Evolutionary conservation across 2,888 invertebrate species (phyloP).

Genomic region (Sarcophaga caerulescens): DNA sequence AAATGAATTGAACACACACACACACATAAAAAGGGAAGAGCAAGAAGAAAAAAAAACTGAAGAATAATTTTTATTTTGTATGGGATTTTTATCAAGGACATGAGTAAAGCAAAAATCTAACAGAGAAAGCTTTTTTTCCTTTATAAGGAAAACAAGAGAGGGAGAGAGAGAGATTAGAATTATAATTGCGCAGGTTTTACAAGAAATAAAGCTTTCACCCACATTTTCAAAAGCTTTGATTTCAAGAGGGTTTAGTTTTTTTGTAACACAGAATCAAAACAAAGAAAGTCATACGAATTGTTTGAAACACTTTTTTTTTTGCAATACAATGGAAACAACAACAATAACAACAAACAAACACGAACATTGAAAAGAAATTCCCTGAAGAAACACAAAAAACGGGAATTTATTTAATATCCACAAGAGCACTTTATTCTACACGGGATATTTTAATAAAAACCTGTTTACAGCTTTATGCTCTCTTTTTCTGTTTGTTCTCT

Average conservation of each 20-base stretch:
- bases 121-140: not conserved
- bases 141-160: not conserved
- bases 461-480: conserved; percentile 16
- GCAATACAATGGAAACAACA: not conserved
- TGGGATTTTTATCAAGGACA: conserved; percentile 61
- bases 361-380: not conserved
- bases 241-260: not conserved
- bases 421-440: no score
- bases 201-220: conserved; percentile 68
- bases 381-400: no score
- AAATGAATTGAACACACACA: not conserved
- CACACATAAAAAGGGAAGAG: no score
- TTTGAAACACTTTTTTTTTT: not conserved
- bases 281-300: conserved; percentile 1
- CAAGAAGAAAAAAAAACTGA: no score
- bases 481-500: not conserved
- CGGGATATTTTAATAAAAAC: no score
- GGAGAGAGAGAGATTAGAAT: no score
- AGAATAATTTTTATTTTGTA: not conserved
- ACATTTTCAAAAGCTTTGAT: conserved; percentile 62
- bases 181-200: conserved; percentile 42
- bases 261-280: conserved; percentile 17
- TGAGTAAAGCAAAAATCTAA: conserved; percentile 24
- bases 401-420: no score
- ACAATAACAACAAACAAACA: not conserved